Evolutionary conservation across 2,888 invertebrate species (phyloP).

Genomic region (Rhaphigaster nebulosa): DNA sequence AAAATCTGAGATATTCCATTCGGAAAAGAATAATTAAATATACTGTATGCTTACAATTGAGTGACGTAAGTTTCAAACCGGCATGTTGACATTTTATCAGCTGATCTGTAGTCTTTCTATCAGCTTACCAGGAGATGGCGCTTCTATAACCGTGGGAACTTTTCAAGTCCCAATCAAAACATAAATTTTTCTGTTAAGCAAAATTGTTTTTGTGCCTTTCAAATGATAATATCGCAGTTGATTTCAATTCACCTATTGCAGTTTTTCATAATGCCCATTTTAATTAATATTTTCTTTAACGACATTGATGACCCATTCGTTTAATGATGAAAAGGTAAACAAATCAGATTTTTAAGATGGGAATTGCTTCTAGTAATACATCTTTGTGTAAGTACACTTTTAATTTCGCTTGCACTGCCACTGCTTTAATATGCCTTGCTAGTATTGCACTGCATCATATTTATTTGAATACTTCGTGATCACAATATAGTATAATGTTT

Average conservation of each 20-base stretch:
- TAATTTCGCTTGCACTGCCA: slow-evolving; percentile 44
- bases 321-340: slow-evolving; percentile 41
- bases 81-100: slow-evolving; percentile 54
- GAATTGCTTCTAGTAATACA: slow-evolving; percentile 62
- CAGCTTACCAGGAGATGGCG: slow-evolving; percentile 47
- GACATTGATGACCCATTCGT: slow-evolving; percentile 6
- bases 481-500: not conserved
- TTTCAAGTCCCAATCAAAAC: slow-evolving; percentile 48
- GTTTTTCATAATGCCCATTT: not conserved
- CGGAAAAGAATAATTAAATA: slow-evolving; percentile 1
- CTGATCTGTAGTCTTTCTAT: not conserved
- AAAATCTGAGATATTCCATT: not conserved
- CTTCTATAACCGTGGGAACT: slow-evolving; percentile 39
- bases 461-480: not conserved
- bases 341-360: slow-evolving; percentile 56
- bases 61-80: slow-evolving; percentile 51
- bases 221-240: slow-evolving; percentile 13
- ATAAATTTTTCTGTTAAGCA: slow-evolving; percentile 20
- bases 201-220: not conserved
- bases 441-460: slow-evolving; percentile 13
- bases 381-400: slow-evolving; percentile 61
- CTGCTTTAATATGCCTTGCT: slow-evolving; percentile 1
- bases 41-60: not conserved
- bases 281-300: not conserved
- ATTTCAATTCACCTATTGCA: not conserved